Evolutionary conservation across 2,797 vertebrate species (phyloP).

Genomic region (Eulemur mongoz): DNA sequence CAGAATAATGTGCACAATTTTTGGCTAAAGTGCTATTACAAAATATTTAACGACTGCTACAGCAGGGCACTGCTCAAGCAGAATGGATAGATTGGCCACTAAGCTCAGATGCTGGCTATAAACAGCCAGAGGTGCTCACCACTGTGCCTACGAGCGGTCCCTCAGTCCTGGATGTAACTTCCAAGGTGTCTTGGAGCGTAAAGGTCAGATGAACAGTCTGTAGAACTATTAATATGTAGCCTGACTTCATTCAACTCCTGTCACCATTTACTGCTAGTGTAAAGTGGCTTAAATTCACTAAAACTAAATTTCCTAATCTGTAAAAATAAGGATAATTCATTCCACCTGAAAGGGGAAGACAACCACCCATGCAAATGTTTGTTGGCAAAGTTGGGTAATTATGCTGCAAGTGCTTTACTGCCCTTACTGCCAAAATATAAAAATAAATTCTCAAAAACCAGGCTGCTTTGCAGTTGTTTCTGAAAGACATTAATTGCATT

Average conservation of each 20-base stretch:
- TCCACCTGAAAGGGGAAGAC: neutral
- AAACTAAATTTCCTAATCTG: neutral
- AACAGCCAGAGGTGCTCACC: neutral
- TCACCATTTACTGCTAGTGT: neutral
- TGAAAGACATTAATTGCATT: neutral
- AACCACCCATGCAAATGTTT: neutral
- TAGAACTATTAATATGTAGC: neutral
- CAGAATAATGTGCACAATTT: neutral
- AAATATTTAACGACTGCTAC: neutral
- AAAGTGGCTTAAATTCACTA: neutral
- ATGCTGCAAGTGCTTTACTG: neutral
- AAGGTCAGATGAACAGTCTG: neutral
- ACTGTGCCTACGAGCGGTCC: fast-evolving
- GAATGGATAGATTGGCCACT: neutral
- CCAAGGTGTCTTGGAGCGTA: neutral
- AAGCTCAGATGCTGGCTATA: neutral
- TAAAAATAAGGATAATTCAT: neutral
- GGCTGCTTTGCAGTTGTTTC: neutral
- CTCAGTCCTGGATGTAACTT: neutral
- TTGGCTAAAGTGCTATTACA: neutral
- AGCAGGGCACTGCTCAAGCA: neutral
- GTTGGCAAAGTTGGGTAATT: neutral
- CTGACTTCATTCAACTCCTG: neutral
- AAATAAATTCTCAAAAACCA: neutral
- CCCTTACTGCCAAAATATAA: neutral